Evolutionary conservation across 2,113 vertebrate species (phyloP).

Genomic region (Miniopterus natalensis): DNA sequence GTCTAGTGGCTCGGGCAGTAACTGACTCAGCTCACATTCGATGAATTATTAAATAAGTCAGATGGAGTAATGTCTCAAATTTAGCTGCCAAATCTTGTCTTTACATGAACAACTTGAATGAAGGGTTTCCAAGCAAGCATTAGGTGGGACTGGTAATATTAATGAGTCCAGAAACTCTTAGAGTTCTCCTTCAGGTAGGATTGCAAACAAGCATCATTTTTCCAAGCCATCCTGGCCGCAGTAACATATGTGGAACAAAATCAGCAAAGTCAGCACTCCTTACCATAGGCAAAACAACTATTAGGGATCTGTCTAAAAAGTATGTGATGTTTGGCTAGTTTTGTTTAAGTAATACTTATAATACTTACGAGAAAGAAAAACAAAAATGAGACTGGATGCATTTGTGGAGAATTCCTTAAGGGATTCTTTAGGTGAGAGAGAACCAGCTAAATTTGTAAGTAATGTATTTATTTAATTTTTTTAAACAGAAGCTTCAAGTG

Average conservation of each 20-base stretch:
- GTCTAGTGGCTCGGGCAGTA: neutral
- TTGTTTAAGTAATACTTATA: neutral
- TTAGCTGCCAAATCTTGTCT: neutral
- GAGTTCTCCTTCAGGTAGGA: neutral
- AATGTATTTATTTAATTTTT: neutral
- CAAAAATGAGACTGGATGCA: neutral
- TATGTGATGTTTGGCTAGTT: neutral
- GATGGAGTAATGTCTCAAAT: constrained; percentile 34
- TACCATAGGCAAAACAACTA: neutral
- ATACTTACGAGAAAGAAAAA: neutral
- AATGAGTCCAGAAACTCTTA: neutral
- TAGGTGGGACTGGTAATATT: neutral
- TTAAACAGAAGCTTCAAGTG: neutral
- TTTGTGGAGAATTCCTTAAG: neutral
- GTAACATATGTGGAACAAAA: neutral
- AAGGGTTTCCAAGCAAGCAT: neutral
- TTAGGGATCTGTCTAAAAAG: neutral
- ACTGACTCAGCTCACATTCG: neutral
- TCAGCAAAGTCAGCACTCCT: neutral
- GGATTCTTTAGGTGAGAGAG: neutral
- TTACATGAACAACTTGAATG: neutral
- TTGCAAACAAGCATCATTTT: neutral
- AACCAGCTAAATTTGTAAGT: neutral
- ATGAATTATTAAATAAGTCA: constrained; percentile 28
- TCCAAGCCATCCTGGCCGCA: neutral